phyloP scores from a whole-genome alignment of 2,113 vertebrate genomes.

The Rhipidura dahli region DNA sequence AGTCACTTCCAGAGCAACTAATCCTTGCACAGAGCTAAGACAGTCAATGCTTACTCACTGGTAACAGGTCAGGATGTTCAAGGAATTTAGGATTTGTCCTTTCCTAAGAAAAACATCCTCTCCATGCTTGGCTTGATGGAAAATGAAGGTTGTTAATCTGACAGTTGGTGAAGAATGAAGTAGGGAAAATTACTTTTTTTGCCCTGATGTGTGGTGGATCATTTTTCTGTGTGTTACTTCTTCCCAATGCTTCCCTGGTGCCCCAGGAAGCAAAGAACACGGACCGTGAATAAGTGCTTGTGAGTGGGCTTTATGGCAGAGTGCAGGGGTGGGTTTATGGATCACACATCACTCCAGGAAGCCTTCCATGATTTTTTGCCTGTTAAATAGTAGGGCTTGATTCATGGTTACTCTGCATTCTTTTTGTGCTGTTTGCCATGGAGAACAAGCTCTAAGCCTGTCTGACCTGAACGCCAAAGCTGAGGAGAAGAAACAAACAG shows the following conservation, averaged over 20 bases:
- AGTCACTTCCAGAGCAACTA: background rate
- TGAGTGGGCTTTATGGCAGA: background rate
- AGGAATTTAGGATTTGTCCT: background rate
- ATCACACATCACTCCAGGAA: background rate
- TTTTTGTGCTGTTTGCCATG: background rate
- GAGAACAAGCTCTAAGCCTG: background rate
- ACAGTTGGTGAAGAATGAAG: background rate
- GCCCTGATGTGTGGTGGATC: background rate
- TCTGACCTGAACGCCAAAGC: background rate
- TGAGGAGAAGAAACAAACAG: background rate
- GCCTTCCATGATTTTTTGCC: background rate
- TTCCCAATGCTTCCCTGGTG: background rate
- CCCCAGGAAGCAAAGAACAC: background rate
- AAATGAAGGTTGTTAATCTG: background rate
- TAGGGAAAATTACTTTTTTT: background rate
- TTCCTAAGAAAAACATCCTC: background rate
- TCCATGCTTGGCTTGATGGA: background rate
- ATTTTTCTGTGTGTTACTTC: background rate
- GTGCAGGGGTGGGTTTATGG: background rate
- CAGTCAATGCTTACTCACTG: background rate
- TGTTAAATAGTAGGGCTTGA: background rate
- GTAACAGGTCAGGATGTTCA: background rate
- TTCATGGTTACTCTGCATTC: background rate
- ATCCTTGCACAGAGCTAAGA: background rate
- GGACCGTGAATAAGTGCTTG: rapidly evolving